phyloP scores from a whole-genome alignment of 53 echinoderm and acorn worm genomes.

The Patiria pectinifera region DNA sequence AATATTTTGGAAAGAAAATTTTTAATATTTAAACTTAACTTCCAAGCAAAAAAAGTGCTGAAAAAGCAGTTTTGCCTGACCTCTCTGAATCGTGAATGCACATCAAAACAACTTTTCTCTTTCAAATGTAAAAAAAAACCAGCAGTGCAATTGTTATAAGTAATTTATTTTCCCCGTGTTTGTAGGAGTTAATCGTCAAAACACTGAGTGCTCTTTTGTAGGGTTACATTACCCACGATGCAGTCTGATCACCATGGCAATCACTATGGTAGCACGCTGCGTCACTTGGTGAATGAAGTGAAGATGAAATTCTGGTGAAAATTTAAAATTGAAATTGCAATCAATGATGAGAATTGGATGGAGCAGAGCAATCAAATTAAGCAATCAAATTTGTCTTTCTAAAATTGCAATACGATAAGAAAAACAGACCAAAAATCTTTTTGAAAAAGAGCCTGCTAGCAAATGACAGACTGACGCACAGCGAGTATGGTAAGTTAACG shows the following conservation, averaged over 20 bases:
- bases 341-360: background rate
- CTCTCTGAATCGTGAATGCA: background rate
- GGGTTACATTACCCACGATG: slow-evolving; percentile 19
- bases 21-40: background rate
- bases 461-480: background rate
- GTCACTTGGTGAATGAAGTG: background rate
- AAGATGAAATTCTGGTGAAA: background rate
- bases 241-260: slow-evolving; percentile 20
- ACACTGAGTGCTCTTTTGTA: background rate
- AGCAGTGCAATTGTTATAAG: too few species aligned
- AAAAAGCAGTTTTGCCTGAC: background rate
- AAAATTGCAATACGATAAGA: background rate
- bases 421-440: background rate
- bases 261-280: background rate
- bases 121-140: too few species aligned
- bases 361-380: background rate
- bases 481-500: background rate
- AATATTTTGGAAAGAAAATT: background rate
- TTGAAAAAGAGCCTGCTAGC: background rate
- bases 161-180: too few species aligned
- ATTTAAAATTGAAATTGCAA: background rate
- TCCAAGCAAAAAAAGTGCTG: background rate
- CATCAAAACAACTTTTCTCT: too few species aligned
- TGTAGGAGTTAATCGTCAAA: too few species aligned
- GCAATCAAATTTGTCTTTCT: background rate